Percentiles rank a stretch among this genome's conserved stretches.
Evolutionary conservation across 2,888 invertebrate species (phyloP).

Genomic region (Eupithecia tripunctaria): DNA sequence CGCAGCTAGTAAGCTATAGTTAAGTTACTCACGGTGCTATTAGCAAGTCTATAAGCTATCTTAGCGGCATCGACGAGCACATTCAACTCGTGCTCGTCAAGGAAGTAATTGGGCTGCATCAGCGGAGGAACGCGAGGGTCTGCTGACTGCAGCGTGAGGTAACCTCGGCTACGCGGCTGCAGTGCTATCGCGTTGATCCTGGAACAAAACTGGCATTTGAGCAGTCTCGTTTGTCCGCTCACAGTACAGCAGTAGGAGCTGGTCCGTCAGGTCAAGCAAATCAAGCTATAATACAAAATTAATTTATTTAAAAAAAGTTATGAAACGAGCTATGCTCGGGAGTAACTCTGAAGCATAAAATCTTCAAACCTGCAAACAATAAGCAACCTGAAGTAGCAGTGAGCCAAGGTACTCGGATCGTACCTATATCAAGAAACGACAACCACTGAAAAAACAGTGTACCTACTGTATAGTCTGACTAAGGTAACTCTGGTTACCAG

Average conservation of each 20-base stretch:
- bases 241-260: not conserved
- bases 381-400: not conserved
- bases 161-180: slow-evolving; percentile 88
- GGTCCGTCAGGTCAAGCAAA: not conserved
- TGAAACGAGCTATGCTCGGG: not conserved
- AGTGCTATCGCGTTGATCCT: slow-evolving; percentile 86
- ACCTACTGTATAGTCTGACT: too few relatives aligned
- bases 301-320: too few relatives aligned
- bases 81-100: slow-evolving; percentile 86
- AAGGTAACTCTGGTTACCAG: too few relatives aligned
- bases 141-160: slow-evolving; percentile 85
- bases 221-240: not conserved
- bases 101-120: slow-evolving; percentile 92
- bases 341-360: not conserved
- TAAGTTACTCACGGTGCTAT: slow-evolving; percentile 74
- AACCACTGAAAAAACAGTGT: too few relatives aligned
- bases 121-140: slow-evolving; percentile 88
- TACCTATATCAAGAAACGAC: not conserved
- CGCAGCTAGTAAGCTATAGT: too few relatives aligned
- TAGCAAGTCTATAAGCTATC: slow-evolving; percentile 83
- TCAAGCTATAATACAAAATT: too few relatives aligned
- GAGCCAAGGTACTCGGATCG: too few relatives aligned
- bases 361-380: too few relatives aligned
- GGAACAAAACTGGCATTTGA: slow-evolving; percentile 19
- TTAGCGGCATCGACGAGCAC: slow-evolving; percentile 86